Evolutionary conservation across 1,140 invertebrate species (phyloP).

Genomic region (Aleiodes sp.): DNA sequence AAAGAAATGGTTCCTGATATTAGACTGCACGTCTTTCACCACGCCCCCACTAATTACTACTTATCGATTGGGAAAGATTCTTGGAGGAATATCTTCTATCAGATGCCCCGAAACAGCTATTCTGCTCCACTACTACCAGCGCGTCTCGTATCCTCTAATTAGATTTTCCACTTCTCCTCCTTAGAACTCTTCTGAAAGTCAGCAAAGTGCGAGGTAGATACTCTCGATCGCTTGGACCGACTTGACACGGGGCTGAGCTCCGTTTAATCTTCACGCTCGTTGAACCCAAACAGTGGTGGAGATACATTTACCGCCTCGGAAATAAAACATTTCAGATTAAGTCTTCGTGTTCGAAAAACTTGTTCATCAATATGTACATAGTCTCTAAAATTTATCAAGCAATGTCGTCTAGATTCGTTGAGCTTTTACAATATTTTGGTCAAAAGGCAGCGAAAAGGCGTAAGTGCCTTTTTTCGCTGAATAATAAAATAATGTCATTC

Average conservation of each 20-base stretch:
- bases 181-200: conserved; percentile 29
- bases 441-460: too few species aligned
- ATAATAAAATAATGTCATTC: too few species aligned
- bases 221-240: conserved; percentile 27
- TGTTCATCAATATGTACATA: too few species aligned
- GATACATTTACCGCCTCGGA: not conserved
- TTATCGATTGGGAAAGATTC: conserved; percentile 34
- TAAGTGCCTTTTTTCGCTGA: too few species aligned
- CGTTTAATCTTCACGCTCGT: conserved; percentile 32
- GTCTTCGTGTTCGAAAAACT: too few species aligned
- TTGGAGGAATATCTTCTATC: not conserved
- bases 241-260: conserved; percentile 22
- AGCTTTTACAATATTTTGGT: too few species aligned
- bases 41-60: conserved; percentile 26
- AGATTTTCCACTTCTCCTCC: conserved; percentile 29
- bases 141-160: conserved; percentile 32
- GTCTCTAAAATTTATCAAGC: too few species aligned
- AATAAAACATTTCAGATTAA: not conserved
- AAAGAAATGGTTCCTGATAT: not conserved
- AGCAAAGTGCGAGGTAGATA: conserved; percentile 11
- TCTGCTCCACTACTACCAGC: not conserved
- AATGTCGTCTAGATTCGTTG: too few species aligned
- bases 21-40: not conserved
- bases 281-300: not conserved
- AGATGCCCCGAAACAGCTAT: not conserved